Evolutionary conservation across 2,797 vertebrate species (phyloP).

Genomic region (Enteromius fasciolatus): DNA sequence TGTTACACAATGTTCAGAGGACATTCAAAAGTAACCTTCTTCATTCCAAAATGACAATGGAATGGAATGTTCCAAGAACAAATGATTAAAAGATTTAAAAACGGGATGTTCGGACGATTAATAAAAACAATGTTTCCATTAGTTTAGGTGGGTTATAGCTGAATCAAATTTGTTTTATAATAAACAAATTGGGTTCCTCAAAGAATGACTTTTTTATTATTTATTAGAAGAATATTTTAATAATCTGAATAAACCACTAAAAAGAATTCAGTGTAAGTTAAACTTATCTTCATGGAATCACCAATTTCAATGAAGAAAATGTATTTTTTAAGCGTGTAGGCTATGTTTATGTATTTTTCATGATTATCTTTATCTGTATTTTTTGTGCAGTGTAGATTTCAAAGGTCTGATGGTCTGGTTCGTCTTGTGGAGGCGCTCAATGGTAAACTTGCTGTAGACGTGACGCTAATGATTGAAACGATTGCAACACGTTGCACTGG

Average conservation of each 20-base stretch:
- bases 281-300: too few relatives aligned
- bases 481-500: neutral
- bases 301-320: too few relatives aligned
- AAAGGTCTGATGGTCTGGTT: neutral
- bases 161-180: neutral
- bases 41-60: neutral
- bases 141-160: neutral
- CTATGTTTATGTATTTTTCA: neutral
- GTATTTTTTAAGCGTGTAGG: too few relatives aligned
- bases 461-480: neutral
- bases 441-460: neutral
- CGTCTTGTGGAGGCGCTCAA: neutral
- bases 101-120: neutral
- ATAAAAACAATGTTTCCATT: neutral
- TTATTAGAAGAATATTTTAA: too few relatives aligned
- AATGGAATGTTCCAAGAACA: neutral
- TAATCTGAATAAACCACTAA: too few relatives aligned
- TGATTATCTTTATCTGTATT: neutral
- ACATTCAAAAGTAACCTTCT: neutral
- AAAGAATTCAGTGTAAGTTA: too few relatives aligned
- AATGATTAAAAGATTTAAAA: neutral
- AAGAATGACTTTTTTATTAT: too few relatives aligned
- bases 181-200: too few relatives aligned
- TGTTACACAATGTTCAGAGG: neutral
- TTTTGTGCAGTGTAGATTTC: neutral